A percentile compares a stretch with the other conserved stretches of the same genome.
These are phyloP conservation scores for Sus scrofa DNA, from an alignment of 2,113 vertebrate genomes.

Conservation along the genomic window DNA sequence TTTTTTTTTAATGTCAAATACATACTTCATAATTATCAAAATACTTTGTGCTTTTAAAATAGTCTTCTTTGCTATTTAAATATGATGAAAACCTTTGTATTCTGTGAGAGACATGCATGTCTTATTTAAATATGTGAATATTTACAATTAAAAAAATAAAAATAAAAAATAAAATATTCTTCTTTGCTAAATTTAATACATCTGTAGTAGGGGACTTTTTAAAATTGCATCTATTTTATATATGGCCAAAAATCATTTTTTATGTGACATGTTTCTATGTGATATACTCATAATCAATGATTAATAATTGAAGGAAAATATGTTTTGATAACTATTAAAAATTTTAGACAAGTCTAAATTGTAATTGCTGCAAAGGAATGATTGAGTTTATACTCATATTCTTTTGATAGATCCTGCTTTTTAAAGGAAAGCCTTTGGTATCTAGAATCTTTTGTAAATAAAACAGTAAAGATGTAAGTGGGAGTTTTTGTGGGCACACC, in stretches of 20 bases:
- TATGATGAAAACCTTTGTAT: no score
- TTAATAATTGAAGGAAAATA: background rate
- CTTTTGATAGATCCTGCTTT: background rate
- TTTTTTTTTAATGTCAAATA: background rate
- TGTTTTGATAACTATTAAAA: background rate
- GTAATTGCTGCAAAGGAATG: background rate
- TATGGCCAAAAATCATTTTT: background rate
- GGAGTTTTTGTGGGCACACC: background rate
- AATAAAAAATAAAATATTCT: no score
- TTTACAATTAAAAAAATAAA: no score
- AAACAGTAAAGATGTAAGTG: background rate
- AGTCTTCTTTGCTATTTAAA: background rate
- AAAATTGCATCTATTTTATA: background rate
- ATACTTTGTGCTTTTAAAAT: background rate
- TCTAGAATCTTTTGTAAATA: background rate
- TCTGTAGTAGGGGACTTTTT: background rate
- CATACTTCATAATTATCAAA: background rate
- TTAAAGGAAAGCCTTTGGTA: background rate
- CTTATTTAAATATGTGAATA: no score
- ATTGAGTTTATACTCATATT: background rate
- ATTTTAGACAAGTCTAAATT: background rate
- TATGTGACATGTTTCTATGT: background rate
- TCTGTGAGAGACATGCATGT: no score
- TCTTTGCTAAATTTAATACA: background rate
- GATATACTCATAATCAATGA: background rate